These are phyloP conservation scores for Chloroceryle amazona DNA, from an alignment of 2,797 vertebrate species.

Conservation along the genomic window DNA sequence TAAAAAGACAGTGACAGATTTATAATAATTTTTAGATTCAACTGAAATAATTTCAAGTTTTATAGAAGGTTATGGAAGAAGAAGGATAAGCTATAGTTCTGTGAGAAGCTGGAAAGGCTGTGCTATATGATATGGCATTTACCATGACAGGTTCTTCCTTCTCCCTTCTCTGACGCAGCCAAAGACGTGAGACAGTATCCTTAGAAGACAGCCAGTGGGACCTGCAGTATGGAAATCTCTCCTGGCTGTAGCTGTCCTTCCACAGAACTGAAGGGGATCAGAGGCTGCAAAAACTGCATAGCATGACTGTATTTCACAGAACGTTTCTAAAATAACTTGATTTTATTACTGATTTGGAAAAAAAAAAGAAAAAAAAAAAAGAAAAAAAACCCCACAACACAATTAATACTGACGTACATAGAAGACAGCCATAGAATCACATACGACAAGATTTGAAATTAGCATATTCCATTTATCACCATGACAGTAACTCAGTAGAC, in stretches of 20 bases:
- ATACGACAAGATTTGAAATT: conserved; percentile 14
- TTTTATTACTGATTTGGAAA: not conserved
- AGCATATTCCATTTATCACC: conserved; percentile 29
- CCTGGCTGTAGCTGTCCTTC: not conserved
- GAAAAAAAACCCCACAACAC: not conserved
- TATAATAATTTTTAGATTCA: not conserved
- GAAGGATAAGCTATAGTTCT: not conserved
- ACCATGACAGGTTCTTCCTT: not conserved
- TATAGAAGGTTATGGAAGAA: not conserved
- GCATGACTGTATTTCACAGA: not conserved
- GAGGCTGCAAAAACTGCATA: not conserved
- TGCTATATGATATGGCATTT: not conserved
- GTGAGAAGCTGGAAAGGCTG: not conserved
- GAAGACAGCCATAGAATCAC: not conserved
- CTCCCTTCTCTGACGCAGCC: not conserved
- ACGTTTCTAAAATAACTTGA: not conserved
- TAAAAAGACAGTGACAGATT: not conserved
- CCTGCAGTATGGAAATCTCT: not conserved
- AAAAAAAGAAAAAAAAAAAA: not conserved
- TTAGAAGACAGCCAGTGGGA: not conserved
- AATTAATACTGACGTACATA: not conserved
- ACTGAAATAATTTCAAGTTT: not conserved
- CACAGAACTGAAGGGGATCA: not conserved
- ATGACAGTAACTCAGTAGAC: conserved; percentile 8
- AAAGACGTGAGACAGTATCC: not conserved